Percentiles rank a stretch among this genome's conserved stretches.
Evolutionary conservation across 2,888 invertebrate species (phyloP).

Genomic region (Polietes domitor): DNA sequence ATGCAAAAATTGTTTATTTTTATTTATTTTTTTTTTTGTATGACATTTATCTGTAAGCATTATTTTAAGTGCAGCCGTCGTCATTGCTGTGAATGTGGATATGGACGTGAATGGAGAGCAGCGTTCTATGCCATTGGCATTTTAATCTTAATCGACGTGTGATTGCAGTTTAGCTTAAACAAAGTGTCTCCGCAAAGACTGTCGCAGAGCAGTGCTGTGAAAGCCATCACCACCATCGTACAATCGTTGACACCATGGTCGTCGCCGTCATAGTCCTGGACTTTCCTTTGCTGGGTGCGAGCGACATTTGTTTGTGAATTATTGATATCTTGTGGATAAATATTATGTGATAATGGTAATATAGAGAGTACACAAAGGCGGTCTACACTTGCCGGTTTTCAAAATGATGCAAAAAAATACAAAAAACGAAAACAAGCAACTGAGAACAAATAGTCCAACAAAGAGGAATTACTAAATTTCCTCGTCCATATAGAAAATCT

Average conservation of each 20-base stretch:
- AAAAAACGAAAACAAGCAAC: too few relatives aligned
- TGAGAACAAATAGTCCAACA: too few relatives aligned
- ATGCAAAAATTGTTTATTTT: conserved; percentile 67
- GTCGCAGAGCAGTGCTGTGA: conserved; percentile 43
- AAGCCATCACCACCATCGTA: neutral
- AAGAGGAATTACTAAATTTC: too few relatives aligned
- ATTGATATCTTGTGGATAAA: conserved; percentile 54
- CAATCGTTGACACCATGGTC: neutral
- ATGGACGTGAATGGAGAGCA: neutral
- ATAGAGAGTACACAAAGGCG: neutral
- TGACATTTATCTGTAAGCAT: conserved; percentile 55
- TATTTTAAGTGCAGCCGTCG: conserved; percentile 59
- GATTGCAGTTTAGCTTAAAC: conserved; percentile 71
- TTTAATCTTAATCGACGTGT: conserved; percentile 71
- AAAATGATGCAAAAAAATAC: neutral
- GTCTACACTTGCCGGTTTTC: neutral
- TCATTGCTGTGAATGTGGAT: conserved; percentile 24
- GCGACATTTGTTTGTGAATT: conserved; percentile 66
- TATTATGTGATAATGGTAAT: conserved; percentile 32
- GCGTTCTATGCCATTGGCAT: conserved; percentile 61
- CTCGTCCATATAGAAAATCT: too few relatives aligned
- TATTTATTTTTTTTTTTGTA: conserved; percentile 10
- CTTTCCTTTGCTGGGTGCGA: conserved; percentile 48
- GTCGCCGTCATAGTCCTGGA: neutral
- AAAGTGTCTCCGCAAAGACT: conserved; percentile 61